Percentiles rank a stretch among this genome's conserved stretches.
These are phyloP conservation scores for Artibeus jamaicensis DNA, from an alignment of 2,797 vertebrate genomes.

Conservation along the genomic window DNA sequence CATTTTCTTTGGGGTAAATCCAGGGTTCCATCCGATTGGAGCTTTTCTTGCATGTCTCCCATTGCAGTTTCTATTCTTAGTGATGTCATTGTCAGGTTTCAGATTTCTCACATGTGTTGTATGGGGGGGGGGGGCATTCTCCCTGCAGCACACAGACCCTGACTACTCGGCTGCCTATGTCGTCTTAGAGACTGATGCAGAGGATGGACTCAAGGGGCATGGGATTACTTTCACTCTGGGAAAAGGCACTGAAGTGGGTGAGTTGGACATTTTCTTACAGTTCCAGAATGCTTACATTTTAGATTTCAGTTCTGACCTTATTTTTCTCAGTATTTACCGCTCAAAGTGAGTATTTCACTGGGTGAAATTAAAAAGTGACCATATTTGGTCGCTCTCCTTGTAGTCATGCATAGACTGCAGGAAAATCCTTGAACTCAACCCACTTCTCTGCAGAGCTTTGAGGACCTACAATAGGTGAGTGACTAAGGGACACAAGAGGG, in stretches of 20 bases:
- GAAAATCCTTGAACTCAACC: background rate
- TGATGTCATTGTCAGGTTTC: background rate
- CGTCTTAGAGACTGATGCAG: conserved; percentile 83
- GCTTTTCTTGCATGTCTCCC: background rate
- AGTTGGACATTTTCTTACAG: conserved; percentile 41
- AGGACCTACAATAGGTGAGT: background rate
- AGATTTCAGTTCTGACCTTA: background rate
- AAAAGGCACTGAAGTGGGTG: conserved; percentile 91
- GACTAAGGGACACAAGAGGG: background rate
- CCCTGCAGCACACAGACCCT: conserved; percentile 88
- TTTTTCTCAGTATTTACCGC: background rate
- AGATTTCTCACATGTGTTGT: background rate
- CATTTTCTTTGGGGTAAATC: background rate
- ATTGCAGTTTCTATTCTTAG: background rate
- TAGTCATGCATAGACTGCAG: background rate
- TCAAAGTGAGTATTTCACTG: background rate
- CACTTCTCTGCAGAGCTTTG: background rate
- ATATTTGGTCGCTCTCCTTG: background rate
- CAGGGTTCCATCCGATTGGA: background rate
- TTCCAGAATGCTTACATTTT: background rate
- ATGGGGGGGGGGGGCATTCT: background rate
- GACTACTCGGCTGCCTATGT: conserved; percentile 91
- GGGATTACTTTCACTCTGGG: conserved; percentile 91
- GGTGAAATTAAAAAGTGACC: background rate
- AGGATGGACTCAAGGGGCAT: conserved; percentile 82